A percentile compares a stretch with the other conserved stretches of the same genome.
phyloP scores from a whole-genome alignment of 2,888 invertebrate species.

The Stramonita haemastoma region DNA sequence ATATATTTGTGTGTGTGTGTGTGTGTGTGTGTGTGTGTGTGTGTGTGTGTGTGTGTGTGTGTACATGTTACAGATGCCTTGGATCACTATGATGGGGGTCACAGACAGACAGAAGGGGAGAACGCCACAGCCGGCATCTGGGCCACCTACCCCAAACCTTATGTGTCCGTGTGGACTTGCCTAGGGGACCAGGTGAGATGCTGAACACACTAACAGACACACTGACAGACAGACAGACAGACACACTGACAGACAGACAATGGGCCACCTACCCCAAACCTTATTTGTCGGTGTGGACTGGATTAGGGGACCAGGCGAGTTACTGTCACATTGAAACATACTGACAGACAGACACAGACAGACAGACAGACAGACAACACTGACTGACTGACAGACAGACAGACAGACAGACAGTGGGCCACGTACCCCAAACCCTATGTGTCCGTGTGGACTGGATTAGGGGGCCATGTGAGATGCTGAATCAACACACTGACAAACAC shows the following conservation, averaged over 20 bases:
- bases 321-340: too few species aligned
- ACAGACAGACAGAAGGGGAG: slow-evolving; percentile 55
- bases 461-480: too few species aligned
- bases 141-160: slow-evolving; percentile 79
- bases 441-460: too few species aligned
- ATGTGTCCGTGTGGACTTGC: slow-evolving; percentile 76
- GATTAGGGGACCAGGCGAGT: too few species aligned
- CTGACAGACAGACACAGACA: too few species aligned
- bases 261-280: too few species aligned
- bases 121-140: slow-evolving; percentile 80
- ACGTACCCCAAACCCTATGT: too few species aligned
- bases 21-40: not conserved
- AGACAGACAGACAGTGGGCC: too few species aligned
- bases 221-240: not conserved
- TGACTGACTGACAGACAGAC: too few species aligned
- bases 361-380: too few species aligned
- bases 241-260: not conserved
- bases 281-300: too few species aligned
- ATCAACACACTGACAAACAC: too few species aligned
- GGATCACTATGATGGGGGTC: slow-evolving; percentile 75
- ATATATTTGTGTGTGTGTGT: not conserved
- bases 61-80: slow-evolving; percentile 65
- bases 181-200: slow-evolving; percentile 79
- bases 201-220: slow-evolving; percentile 20
- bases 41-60: not conserved